Evolutionary conservation across 2,888 invertebrate species (phyloP).

Genomic region (Eurois occulta): DNA sequence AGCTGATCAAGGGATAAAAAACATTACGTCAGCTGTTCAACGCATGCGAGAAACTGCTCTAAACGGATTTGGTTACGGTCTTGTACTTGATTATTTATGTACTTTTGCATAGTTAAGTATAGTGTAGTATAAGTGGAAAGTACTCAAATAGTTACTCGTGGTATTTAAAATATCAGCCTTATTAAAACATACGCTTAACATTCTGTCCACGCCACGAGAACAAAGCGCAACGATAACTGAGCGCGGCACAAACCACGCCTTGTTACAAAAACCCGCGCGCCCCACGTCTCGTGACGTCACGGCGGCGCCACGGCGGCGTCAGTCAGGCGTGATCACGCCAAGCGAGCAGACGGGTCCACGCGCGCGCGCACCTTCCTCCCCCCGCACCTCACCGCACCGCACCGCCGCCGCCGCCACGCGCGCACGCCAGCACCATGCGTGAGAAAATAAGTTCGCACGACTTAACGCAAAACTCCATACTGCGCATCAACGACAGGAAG

Average conservation of each 20-base stretch:
- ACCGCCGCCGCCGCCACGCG: conserved; percentile 30
- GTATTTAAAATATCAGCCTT: conserved; percentile 12
- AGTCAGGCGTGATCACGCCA: conserved; percentile 73
- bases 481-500: conserved; percentile 72
- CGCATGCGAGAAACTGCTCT: conserved; percentile 14
- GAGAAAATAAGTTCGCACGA: conserved; percentile 51
- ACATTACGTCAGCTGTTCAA: conserved; percentile 49
- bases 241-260: conserved; percentile 23
- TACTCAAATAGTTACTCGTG: conserved; percentile 5
- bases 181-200: conserved; percentile 1
- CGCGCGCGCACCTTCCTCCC: conserved; percentile 51
- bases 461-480: conserved; percentile 61
- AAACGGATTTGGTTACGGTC: conserved; percentile 18
- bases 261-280: conserved; percentile 17
- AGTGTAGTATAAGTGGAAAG: neutral
- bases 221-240: conserved; percentile 37
- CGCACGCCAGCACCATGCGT: conserved; percentile 46
- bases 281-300: conserved; percentile 49
- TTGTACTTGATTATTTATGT: conserved; percentile 3
- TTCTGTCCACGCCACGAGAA: conserved; percentile 34
- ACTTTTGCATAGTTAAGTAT: neutral
- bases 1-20: conserved; percentile 54
- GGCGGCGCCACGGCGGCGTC: conserved; percentile 48
- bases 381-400: conserved; percentile 17
- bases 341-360: conserved; percentile 57